phyloP scores from a whole-genome alignment of 1,140 invertebrate genomes.

The Macrobrachium rosenbergii region DNA sequence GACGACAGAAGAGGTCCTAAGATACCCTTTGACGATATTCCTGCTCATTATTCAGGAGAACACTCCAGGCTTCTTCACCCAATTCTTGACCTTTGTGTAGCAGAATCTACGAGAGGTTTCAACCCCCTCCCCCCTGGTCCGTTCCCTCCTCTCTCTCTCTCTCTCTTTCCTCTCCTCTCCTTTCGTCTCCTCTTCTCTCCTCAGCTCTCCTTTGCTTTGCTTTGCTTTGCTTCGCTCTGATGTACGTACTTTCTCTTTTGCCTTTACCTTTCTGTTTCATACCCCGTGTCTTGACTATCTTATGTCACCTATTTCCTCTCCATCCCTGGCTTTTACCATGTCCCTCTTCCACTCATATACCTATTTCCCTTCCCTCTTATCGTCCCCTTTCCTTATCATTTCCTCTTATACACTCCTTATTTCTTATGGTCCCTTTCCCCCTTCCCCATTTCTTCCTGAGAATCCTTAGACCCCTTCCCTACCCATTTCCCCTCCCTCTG shows the following conservation, averaged over 20 bases:
- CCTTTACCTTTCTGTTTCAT: background rate
- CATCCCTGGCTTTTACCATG: background rate
- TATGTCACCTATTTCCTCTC: background rate
- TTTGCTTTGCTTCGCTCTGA: background rate
- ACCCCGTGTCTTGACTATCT: no score
- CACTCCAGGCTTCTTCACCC: no score
- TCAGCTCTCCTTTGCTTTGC: background rate
- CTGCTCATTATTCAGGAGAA: no score
- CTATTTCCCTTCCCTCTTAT: background rate
- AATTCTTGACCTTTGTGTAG: no score
- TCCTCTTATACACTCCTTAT: background rate
- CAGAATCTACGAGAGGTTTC: background rate
- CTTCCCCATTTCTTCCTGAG: background rate
- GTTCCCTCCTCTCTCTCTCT: background rate
- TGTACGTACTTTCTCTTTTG: background rate
- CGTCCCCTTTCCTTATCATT: background rate
- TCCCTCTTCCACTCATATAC: constrained; percentile 1
- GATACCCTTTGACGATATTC: background rate
- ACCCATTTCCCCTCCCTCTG: background rate
- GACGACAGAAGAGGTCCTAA: constrained; percentile 6
- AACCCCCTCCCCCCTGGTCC: background rate
- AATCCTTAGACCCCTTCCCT: background rate
- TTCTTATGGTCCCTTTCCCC: background rate
- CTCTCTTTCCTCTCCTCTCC: background rate
- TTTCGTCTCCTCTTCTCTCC: background rate